A percentile compares a stretch with the other conserved stretches of the same genome.
These are phyloP conservation scores for Myanophis thanlyinensis DNA, from an alignment of 2,113 vertebrate genomes.

Conservation along the genomic window DNA sequence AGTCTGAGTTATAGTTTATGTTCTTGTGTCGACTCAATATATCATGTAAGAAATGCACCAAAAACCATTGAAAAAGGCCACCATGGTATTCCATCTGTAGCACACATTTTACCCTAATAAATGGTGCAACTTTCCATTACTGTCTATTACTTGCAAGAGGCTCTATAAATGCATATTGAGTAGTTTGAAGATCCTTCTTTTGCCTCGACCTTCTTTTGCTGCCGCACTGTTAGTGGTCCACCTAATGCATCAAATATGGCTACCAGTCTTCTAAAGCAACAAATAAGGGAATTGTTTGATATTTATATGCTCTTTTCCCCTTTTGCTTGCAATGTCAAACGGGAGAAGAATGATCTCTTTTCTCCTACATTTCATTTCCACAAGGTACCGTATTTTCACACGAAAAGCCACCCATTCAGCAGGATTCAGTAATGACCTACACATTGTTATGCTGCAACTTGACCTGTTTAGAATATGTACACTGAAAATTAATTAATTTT, in stretches of 20 bases:
- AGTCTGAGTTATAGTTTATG: background rate
- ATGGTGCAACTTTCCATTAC: background rate
- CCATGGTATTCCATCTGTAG: background rate
- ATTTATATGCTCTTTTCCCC: background rate
- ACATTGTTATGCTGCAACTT: constrained; percentile 10
- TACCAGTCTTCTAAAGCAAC: background rate
- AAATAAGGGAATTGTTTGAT: constrained; percentile 13
- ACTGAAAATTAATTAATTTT: background rate
- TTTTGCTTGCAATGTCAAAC: background rate
- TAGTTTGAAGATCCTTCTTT: background rate
- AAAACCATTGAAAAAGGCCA: background rate
- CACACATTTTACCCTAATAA: background rate
- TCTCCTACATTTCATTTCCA: background rate
- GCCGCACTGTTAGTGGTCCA: background rate
- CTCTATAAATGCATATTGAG: background rate
- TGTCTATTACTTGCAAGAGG: background rate
- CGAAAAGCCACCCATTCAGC: constrained; percentile 12
- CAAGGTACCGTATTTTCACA: background rate
- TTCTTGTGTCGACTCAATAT: background rate
- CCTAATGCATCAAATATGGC: background rate
- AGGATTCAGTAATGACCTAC: background rate
- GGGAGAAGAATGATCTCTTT: background rate
- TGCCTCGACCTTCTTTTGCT: background rate
- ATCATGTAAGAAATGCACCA: background rate
- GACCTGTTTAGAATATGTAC: background rate